Evolutionary conservation across 2,888 invertebrate species (phyloP), one percentile per base, ranked within the genome.

Genomic region (Drosophila bunnanda): DNA sequence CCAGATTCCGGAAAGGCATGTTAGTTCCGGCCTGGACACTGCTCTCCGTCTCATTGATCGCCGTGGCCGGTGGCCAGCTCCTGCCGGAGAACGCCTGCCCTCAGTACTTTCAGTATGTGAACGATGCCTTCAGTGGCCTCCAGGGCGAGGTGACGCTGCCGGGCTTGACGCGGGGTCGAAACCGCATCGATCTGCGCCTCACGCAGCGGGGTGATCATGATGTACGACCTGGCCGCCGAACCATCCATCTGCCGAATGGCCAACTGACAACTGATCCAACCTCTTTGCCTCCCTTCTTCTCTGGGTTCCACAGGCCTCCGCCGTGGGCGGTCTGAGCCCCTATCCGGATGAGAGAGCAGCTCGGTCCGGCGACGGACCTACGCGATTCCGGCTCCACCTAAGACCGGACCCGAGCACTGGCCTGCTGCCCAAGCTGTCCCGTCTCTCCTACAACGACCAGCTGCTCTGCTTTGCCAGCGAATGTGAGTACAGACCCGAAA

Each of bases 141-240:
- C 52, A 60, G 48, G 89, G 85, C 17, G 88, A 87, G 44, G 48
- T 87, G 32, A 87, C 82, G 13, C 43, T 89, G 6, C 68, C 77
- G 25, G 28, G 20, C n/a, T 17, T 89, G 34, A 39, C 22, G 22
- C 52, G 36, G 44, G 88, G 89, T 30, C 64, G 41, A 25, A 89
- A 81, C 64, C 79, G 71, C 28, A 68, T 86, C n/a, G 79, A 89
- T 22, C 48, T 87, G 30, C 54, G 82, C 20, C 78, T 86, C 65
- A 71, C 78, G 15, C 79, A 81, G 53, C 68, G 54, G 32, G 79
- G 73, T 12, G 4, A 4, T 0, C 68, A 69, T 52, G 43, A 52
- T 55, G 84, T 85, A 76, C 46, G 87, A 66, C 36, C 50, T 54
- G 57, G n/a, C 22, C 52, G 25, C 48, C 28, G 53, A 32, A 15